phyloP scores from a whole-genome alignment of 2,888 invertebrate genomes.

The Trissolcus japonicus region DNA sequence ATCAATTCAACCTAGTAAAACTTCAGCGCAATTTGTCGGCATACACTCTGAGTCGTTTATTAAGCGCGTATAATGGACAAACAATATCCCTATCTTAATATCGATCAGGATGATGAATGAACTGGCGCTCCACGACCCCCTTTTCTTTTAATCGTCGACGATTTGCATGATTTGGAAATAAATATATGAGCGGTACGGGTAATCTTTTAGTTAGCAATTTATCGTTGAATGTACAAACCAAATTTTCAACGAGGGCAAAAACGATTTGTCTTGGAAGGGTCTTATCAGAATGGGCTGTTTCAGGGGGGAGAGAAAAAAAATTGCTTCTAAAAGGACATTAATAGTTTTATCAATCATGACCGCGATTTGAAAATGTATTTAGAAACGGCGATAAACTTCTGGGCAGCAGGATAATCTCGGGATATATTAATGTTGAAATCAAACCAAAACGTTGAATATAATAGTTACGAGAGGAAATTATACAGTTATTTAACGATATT shows the following conservation, averaged over 20 bases:
- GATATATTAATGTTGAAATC: too few species aligned
- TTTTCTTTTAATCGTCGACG: slow-evolving; percentile 5
- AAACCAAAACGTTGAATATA: not conserved
- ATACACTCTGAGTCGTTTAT: slow-evolving; percentile 6
- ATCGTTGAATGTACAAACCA: slow-evolving; percentile 3
- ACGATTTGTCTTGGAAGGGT: too few species aligned
- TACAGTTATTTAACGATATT: slow-evolving; percentile 3
- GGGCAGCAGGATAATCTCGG: too few species aligned
- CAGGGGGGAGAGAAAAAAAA: too few species aligned
- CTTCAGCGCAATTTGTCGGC: not conserved
- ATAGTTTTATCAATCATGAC: not conserved
- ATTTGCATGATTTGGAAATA: slow-evolving; percentile 31
- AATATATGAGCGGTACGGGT: slow-evolving; percentile 6
- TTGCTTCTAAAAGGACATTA: not conserved
- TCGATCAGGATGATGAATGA: slow-evolving; percentile 26
- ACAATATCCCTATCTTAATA: slow-evolving; percentile 24
- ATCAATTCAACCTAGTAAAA: not conserved
- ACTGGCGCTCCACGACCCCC: slow-evolving; percentile 5
- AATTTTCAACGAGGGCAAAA: slow-evolving; percentile 12
- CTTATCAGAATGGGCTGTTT: too few species aligned
- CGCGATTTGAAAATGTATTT: not conserved
- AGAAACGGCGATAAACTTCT: not conserved
- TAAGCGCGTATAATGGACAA: slow-evolving; percentile 17
- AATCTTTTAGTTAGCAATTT: slow-evolving; percentile 14
- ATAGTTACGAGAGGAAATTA: not conserved